phyloP scores from a whole-genome alignment of 2,888 invertebrate genomes.

The Elegia similella region DNA sequence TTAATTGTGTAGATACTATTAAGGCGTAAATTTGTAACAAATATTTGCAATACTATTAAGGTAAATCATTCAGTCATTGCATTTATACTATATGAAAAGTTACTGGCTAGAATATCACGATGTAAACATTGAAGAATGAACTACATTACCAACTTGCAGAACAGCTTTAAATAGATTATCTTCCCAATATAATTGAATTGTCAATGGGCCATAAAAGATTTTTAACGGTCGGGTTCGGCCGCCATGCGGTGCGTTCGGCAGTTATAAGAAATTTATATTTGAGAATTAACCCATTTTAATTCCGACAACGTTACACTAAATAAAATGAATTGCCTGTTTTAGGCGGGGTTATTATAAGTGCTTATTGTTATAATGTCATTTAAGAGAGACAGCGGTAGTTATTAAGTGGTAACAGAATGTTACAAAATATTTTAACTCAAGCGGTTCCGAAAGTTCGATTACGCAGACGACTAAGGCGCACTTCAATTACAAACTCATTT shows the following conservation, averaged over 20 bases:
- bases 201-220: constrained; percentile 26
- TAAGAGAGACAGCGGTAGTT: background rate
- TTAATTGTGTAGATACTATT: too few relatives aligned
- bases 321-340: constrained; percentile 26
- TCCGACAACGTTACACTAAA: constrained; percentile 25
- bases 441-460: too few relatives aligned
- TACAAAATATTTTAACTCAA: too few relatives aligned
- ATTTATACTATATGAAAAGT: too few relatives aligned
- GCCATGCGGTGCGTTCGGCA: constrained; percentile 5
- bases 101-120: too few relatives aligned
- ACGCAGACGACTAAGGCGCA: too few relatives aligned
- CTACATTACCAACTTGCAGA: background rate
- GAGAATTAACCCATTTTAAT: constrained; percentile 32
- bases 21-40: too few relatives aligned
- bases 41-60: too few relatives aligned
- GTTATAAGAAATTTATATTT: constrained; percentile 31
- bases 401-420: too few relatives aligned
- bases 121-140: too few relatives aligned
- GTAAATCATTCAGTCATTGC: too few relatives aligned
- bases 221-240: constrained; percentile 21
- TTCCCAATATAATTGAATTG: constrained; percentile 24
- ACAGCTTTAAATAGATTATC: constrained; percentile 15
- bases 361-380: constrained; percentile 2
- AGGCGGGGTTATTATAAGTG: constrained; percentile 4
- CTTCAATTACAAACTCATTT: too few relatives aligned